Conservation (phyloP, 1,140 invertebrate species). For the Ylistrum balloti region DNA sequence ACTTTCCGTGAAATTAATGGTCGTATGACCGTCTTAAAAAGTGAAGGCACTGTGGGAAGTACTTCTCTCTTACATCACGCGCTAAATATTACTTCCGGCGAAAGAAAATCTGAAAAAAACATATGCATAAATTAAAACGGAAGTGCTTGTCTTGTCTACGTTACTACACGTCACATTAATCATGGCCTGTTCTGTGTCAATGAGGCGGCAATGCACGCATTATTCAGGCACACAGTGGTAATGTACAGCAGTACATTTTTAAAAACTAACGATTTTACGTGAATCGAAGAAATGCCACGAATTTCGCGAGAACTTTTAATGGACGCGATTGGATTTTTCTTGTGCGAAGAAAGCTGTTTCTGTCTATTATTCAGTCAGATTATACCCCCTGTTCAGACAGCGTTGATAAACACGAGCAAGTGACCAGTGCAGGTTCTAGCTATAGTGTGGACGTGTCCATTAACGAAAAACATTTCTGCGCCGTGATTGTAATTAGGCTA, state of each 20-base stretch:
- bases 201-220: neutral
- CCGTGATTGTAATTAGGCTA: neutral
- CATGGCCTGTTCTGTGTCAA: neutral
- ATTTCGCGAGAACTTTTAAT: neutral
- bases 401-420: neutral
- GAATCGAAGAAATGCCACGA: neutral
- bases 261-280: neutral
- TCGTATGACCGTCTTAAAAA: neutral
- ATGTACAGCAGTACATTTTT: neutral
- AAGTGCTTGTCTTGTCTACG: neutral
- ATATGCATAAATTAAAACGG: slow-evolving; percentile 5
- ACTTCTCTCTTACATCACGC: neutral
- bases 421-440: neutral
- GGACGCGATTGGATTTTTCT: neutral
- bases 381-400: neutral
- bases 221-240: neutral
- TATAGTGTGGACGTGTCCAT: neutral
- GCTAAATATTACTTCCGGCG: neutral
- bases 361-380: neutral
- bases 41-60: neutral
- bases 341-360: neutral
- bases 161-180: neutral
- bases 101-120: neutral
- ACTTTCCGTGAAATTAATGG: neutral
- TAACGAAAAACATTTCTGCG: neutral